Evolutionary conservation across 2,113 vertebrate genomes (phyloP).

Genomic region (Malurus melanocephalus): DNA sequence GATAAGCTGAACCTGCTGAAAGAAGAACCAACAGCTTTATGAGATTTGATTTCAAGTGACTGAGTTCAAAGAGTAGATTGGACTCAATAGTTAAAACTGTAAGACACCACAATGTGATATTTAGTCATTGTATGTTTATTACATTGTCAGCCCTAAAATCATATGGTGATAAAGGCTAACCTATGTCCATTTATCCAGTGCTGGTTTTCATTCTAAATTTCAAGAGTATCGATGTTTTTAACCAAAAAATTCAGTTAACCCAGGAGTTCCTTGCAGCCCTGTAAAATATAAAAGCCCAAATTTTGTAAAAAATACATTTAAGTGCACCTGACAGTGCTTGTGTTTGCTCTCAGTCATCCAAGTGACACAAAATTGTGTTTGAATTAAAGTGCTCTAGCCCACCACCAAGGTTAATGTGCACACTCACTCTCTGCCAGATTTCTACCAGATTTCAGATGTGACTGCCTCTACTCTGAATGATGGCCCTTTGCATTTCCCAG

Average conservation of each 20-base stretch:
- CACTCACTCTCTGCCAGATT: background rate
- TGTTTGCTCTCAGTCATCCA: background rate
- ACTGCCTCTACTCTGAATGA: background rate
- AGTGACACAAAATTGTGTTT: background rate
- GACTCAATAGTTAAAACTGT: background rate
- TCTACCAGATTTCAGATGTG: background rate
- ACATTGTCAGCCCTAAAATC: background rate
- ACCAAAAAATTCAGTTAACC: background rate
- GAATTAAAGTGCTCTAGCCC: background rate
- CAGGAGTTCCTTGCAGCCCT: background rate
- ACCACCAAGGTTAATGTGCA: slow-evolving; percentile 14
- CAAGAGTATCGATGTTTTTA: background rate
- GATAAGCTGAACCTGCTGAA: background rate
- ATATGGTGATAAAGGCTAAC: background rate
- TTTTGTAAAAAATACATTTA: background rate
- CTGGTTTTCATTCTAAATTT: background rate
- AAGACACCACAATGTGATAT: background rate
- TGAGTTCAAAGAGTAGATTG: background rate
- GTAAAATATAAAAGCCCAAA: background rate
- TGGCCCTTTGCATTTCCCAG: background rate
- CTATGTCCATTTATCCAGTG: background rate
- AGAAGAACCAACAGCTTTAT: background rate
- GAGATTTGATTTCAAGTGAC: background rate
- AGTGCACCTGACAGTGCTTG: background rate
- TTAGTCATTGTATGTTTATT: background rate